phyloP scores from a whole-genome alignment of 2,888 invertebrate genomes.

The Pantelozetes paolii region DNA sequence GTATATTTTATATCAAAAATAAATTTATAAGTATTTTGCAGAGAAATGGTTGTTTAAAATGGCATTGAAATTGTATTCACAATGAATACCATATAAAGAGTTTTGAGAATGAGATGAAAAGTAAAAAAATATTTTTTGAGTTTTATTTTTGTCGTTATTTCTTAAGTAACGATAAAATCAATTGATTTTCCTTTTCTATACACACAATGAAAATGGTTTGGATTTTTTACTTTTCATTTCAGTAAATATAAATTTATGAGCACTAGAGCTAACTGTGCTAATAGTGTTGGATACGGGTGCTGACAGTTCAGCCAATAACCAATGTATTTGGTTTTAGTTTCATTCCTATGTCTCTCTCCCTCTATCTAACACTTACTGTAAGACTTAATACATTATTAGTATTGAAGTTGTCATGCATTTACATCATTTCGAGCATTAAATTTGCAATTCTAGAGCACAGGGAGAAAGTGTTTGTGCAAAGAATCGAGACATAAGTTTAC shows the following conservation, averaged over 20 bases:
- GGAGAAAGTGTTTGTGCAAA: neutral
- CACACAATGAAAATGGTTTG: too few species aligned
- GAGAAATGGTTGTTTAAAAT: neutral
- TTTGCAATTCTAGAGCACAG: slow-evolving; percentile 15
- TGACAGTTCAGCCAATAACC: neutral
- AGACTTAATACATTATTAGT: slow-evolving; percentile 11
- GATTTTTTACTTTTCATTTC: too few species aligned
- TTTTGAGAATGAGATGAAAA: too few species aligned
- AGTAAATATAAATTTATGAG: too few species aligned
- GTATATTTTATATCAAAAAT: neutral
- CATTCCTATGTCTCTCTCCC: neutral
- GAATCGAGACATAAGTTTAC: neutral
- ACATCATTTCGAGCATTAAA: slow-evolving; percentile 13
- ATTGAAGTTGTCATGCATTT: slow-evolving; percentile 11
- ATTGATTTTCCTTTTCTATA: too few species aligned
- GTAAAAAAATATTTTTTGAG: too few species aligned
- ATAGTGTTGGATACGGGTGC: too few species aligned
- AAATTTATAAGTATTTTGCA: neutral
- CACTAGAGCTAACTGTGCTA: too few species aligned
- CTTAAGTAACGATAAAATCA: too few species aligned
- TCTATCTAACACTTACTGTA: slow-evolving; percentile 18
- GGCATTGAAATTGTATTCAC: neutral
- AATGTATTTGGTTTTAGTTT: neutral
- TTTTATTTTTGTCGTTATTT: too few species aligned
- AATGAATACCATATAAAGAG: neutral